phyloP scores from a whole-genome alignment of 2,888 invertebrate species.

The Serripes groenlandicus region DNA sequence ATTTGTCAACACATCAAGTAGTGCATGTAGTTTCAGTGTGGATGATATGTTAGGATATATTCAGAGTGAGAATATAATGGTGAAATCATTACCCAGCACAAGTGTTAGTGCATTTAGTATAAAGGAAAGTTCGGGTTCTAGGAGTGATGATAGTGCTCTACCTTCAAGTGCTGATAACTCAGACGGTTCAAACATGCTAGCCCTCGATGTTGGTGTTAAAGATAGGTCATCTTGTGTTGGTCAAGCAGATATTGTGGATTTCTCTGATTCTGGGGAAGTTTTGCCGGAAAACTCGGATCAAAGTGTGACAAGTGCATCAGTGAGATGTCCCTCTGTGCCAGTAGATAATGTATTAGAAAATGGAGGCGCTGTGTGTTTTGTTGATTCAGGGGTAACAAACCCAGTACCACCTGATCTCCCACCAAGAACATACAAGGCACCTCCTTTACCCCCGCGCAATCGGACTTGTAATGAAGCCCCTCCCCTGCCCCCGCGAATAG shows the following conservation, averaged over 20 bases:
- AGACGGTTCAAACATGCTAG: constrained; percentile 72
- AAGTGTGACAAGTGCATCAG: neutral
- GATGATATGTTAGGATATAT: constrained; percentile 24
- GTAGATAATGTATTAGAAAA: neutral
- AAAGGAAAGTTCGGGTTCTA: constrained; percentile 51
- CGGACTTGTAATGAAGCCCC: constrained; percentile 76
- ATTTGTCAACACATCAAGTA: constrained; percentile 6
- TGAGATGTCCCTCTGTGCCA: neutral
- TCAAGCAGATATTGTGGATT: constrained; percentile 43
- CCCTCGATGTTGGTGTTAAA: constrained; percentile 51
- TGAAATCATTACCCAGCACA: constrained; percentile 11
- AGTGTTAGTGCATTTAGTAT: constrained; percentile 25
- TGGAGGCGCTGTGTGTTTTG: neutral
- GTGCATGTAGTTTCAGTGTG: neutral
- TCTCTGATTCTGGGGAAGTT: constrained; percentile 59
- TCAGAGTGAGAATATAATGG: constrained; percentile 32
- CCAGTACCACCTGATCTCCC: constrained; percentile 77
- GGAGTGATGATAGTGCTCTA: constrained; percentile 71
- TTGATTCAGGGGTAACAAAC: constrained; percentile 9
- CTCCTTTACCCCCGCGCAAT: constrained; percentile 79
- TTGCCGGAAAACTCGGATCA: constrained; percentile 37
- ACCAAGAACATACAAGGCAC: constrained; percentile 81
- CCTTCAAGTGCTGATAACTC: constrained; percentile 79
- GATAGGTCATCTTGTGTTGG: constrained; percentile 34
- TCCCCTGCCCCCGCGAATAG: constrained; percentile 77